phyloP scores from a whole-genome alignment of 1,140 invertebrate species.

The Aphaenogaster rudis region DNA sequence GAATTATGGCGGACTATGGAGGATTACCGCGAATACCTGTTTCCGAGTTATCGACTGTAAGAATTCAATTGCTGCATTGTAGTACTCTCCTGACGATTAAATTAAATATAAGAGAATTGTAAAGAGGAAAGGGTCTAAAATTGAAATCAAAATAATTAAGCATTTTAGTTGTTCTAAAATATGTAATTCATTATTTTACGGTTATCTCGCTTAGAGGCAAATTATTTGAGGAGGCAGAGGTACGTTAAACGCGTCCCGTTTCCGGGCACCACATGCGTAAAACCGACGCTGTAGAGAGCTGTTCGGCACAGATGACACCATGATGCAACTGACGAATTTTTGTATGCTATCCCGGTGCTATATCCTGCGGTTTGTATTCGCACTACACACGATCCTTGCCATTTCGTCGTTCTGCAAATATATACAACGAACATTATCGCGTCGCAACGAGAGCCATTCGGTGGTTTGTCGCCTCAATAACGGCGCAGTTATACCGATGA shows the following conservation, averaged over 20 bases:
- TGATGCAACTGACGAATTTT: conserved; percentile 53
- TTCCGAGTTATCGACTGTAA: neutral
- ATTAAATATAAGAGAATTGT: neutral
- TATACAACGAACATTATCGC: conserved; percentile 34
- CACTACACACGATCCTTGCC: neutral
- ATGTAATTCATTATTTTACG: neutral
- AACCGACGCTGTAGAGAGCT: conserved; percentile 12
- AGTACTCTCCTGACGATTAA: neutral
- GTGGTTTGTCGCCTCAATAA: conserved; percentile 55
- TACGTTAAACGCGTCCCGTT: neutral
- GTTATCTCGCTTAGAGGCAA: neutral
- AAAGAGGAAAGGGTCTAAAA: neutral
- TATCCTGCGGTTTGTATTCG: conserved; percentile 1
- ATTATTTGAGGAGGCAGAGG: neutral
- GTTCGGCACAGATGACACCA: conserved; percentile 27
- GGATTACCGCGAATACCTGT: neutral
- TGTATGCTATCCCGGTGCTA: conserved; percentile 8
- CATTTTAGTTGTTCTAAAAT: neutral
- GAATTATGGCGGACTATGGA: neutral
- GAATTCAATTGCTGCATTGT: neutral
- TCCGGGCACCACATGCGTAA: neutral
- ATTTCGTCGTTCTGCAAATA: conserved; percentile 43
- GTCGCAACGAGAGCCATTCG: conserved; percentile 32
- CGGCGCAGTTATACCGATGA: conserved; percentile 46
- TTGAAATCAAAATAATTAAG: neutral